phyloP scores from a whole-genome alignment of 2,888 invertebrate species.

The Phasia obesa region DNA sequence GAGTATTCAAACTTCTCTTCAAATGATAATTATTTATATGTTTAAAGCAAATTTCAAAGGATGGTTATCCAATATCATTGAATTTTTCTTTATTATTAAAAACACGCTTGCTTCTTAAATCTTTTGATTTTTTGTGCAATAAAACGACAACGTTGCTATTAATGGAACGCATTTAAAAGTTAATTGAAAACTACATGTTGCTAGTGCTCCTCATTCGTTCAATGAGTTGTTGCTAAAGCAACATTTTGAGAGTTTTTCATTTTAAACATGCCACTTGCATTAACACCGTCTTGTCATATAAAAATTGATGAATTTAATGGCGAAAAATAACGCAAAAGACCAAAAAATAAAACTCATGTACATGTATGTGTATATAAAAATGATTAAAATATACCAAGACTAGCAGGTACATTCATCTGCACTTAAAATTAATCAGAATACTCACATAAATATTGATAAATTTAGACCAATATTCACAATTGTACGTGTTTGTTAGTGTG shows the following conservation, averaged over 20 bases:
- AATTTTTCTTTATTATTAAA: slow-evolving; percentile 12
- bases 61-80: too few relatives aligned
- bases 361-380: slow-evolving; percentile 32
- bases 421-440: slow-evolving; percentile 39
- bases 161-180: slow-evolving; percentile 49
- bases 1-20: too few relatives aligned
- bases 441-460: slow-evolving; percentile 21
- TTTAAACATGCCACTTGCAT: slow-evolving; percentile 60
- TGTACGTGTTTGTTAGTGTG: not conserved
- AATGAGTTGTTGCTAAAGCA: slow-evolving; percentile 5
- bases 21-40: too few relatives aligned
- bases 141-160: slow-evolving; percentile 39
- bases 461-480: slow-evolving; percentile 21
- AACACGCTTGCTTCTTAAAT: slow-evolving; percentile 30
- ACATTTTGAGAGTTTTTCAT: slow-evolving; percentile 50
- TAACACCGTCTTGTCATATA: slow-evolving; percentile 67
- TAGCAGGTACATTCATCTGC: slow-evolving; percentile 25
- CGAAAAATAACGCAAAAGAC: slow-evolving; percentile 32
- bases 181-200: slow-evolving; percentile 49
- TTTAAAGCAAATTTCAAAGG: too few relatives aligned
- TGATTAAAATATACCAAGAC: slow-evolving; percentile 37
- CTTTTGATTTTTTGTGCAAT: slow-evolving; percentile 36
- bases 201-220: slow-evolving; percentile 27
- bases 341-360: slow-evolving; percentile 1
- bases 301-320: slow-evolving; percentile 65